phyloP scores from a whole-genome alignment of 2,113 vertebrate species.

The Dunckerocampus dactyliophorus region DNA sequence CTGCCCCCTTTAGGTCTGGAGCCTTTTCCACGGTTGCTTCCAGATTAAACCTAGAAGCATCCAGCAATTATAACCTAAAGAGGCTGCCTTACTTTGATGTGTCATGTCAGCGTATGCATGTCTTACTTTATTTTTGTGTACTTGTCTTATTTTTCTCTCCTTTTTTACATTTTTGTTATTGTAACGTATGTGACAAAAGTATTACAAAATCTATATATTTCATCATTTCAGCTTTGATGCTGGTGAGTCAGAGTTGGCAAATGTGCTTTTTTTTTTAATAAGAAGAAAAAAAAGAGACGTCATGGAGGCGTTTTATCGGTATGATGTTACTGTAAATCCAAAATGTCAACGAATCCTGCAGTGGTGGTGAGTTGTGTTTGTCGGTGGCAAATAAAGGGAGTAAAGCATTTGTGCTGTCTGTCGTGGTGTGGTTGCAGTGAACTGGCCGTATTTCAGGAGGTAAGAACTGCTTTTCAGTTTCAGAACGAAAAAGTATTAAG shows the following conservation, averaged over 20 bases:
- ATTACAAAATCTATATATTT: conserved; percentile 41
- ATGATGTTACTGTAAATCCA: conserved; percentile 42
- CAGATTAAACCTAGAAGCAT: conserved; percentile 28
- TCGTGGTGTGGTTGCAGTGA: conserved; percentile 22
- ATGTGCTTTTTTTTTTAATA: conserved; percentile 22
- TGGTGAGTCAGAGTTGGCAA: conserved; percentile 77
- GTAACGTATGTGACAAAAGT: conserved; percentile 36
- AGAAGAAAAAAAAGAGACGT: conserved; percentile 16
- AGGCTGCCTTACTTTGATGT: conserved; percentile 44
- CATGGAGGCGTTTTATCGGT: conserved; percentile 37
- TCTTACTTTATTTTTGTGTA: conserved; percentile 29
- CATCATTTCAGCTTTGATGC: conserved; percentile 79
- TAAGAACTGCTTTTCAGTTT: neutral
- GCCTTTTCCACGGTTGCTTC: neutral
- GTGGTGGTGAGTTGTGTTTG: conserved; percentile 53
- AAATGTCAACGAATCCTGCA: conserved; percentile 33
- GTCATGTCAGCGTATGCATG: conserved; percentile 60
- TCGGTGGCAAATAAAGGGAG: conserved; percentile 73
- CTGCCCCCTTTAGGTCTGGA: neutral
- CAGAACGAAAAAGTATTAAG: too few relatives aligned
- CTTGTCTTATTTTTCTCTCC: conserved; percentile 29
- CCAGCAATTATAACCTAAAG: conserved; percentile 60
- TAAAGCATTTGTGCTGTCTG: conserved; percentile 20
- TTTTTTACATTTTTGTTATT: conserved; percentile 37
- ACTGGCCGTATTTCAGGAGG: conserved; percentile 29